phyloP scores from a whole-genome alignment of 2,113 vertebrate species.

The Engraulis encrasicolus region DNA sequence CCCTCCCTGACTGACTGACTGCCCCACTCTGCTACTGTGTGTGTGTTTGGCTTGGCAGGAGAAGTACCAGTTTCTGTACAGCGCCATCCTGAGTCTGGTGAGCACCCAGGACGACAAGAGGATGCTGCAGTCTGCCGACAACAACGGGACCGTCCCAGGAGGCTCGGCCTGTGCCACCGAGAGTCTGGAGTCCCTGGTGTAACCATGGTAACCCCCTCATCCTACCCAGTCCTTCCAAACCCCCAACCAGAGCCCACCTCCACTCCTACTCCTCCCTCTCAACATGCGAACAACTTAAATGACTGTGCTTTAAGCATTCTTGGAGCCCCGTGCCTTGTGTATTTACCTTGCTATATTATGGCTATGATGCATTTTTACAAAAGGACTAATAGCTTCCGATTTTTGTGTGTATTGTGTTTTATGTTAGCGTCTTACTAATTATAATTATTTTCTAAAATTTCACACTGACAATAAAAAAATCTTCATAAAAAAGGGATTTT shows the following conservation, averaged over 20 bases:
- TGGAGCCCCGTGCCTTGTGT: slow-evolving; percentile 89
- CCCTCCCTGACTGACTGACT: not conserved
- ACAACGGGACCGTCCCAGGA: slow-evolving; percentile 81
- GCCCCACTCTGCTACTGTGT: slow-evolving; percentile 44
- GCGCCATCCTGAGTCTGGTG: slow-evolving; percentile 92
- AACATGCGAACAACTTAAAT: slow-evolving; percentile 32
- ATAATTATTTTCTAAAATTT: slow-evolving; percentile 63
- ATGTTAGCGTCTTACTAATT: slow-evolving; percentile 74
- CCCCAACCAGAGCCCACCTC: slow-evolving; percentile 45
- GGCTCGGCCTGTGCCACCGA: slow-evolving; percentile 79
- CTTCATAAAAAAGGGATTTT: slow-evolving; percentile 63
- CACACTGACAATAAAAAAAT: slow-evolving; percentile 80
- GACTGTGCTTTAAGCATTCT: slow-evolving; percentile 57
- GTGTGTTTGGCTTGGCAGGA: slow-evolving; percentile 85
- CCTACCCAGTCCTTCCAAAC: slow-evolving; percentile 41
- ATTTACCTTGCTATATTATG: slow-evolving; percentile 76
- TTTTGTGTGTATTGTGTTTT: slow-evolving; percentile 47
- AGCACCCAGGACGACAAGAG: slow-evolving; percentile 87
- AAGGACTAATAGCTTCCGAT: slow-evolving; percentile 75
- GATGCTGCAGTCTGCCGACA: slow-evolving; percentile 81
- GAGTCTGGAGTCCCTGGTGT: slow-evolving; percentile 94
- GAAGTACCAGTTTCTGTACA: slow-evolving; percentile 95
- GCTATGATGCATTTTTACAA: slow-evolving; percentile 65
- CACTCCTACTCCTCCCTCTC: slow-evolving; percentile 36
- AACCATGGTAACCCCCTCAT: slow-evolving; percentile 53